Evolutionary conservation across 2,113 vertebrate genomes (phyloP).

Genomic region (Polypterus senegalus): DNA sequence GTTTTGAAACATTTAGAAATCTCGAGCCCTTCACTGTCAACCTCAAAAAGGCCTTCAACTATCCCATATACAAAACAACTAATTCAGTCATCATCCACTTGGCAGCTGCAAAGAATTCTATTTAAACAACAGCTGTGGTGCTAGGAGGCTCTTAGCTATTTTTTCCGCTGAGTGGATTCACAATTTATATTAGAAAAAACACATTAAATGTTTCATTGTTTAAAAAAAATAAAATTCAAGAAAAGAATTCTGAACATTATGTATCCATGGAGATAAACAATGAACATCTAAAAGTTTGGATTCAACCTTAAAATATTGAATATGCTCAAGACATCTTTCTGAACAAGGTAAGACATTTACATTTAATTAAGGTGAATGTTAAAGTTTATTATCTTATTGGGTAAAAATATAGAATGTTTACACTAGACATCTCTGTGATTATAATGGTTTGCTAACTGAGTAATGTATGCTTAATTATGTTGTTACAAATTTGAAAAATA

Average conservation of each 20-base stretch:
- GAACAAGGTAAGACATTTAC: no score
- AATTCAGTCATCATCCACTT: constrained; percentile 16
- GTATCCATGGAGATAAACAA: background rate
- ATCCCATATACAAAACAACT: constrained; percentile 12
- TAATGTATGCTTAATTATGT: no score
- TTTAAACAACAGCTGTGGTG: constrained; percentile 22
- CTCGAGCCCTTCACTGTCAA: no score
- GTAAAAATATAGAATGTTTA: background rate
- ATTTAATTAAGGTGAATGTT: no score
- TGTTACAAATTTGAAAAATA: background rate
- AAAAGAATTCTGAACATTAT: background rate
- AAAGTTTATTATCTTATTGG: no score
- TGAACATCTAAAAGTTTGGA: background rate
- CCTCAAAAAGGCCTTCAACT: no score
- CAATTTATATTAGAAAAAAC: background rate
- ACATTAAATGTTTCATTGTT: constrained; percentile 7
- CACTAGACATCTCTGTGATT: background rate
- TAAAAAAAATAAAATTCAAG: background rate
- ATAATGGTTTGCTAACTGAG: no score
- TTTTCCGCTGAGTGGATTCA: background rate
- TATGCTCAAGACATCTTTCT: background rate
- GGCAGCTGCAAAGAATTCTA: constrained; percentile 20
- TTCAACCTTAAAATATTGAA: background rate
- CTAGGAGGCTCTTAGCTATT: constrained; percentile 15
- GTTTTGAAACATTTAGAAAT: no score